These are phyloP conservation scores for Toxotes jaculatrix DNA, from an alignment of 2,113 vertebrate species.

Conservation along the genomic window DNA sequence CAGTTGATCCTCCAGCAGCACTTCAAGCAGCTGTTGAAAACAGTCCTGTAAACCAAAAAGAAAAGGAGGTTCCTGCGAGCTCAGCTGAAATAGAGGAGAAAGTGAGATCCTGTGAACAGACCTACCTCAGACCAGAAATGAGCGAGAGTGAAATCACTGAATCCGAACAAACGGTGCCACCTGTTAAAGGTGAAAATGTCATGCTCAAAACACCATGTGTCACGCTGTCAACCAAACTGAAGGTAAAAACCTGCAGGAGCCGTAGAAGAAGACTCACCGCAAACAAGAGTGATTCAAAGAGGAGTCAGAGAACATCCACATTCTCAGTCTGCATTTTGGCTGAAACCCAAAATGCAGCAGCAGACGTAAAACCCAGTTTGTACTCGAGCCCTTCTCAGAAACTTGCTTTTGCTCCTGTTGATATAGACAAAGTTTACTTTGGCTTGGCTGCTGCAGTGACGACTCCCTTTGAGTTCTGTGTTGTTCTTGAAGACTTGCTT, in stretches of 20 bases:
- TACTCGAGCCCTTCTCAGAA: constrained; percentile 22
- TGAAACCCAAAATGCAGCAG: background rate
- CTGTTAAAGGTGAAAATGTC: background rate
- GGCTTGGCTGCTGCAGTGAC: constrained; percentile 82
- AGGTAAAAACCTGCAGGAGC: background rate
- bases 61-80: background rate
- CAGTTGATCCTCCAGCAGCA: background rate
- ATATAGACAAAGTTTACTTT: constrained; percentile 70
- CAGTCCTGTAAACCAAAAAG: background rate
- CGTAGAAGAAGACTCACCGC: fast-evolving
- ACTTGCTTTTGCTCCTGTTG: constrained; percentile 73
- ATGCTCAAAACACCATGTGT: background rate
- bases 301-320: background rate
- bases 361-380: background rate
- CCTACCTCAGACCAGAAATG: background rate
- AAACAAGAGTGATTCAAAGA: background rate
- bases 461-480: constrained; percentile 87
- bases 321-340: no score
- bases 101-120: background rate
- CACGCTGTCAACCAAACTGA: background rate
- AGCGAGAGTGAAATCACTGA: background rate
- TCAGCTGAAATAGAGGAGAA: constrained; percentile 11
- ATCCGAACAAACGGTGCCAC: background rate
- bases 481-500: constrained; percentile 85
- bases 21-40: constrained; percentile 8